Conservation (phyloP, 1,140 invertebrate species). For the Caenorhabditis brenneri region DNA sequence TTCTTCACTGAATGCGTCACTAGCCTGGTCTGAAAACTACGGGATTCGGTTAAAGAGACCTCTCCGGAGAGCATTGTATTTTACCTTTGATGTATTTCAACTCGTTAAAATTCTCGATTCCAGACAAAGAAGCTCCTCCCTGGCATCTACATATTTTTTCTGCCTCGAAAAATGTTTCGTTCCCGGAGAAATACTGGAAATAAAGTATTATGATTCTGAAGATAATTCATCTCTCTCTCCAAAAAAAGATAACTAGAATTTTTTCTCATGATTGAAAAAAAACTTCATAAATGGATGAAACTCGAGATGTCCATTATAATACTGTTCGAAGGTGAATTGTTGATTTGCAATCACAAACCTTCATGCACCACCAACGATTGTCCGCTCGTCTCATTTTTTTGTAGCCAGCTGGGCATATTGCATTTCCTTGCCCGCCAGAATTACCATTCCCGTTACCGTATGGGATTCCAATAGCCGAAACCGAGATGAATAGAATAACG, state of each 20-base stretch:
- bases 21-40: neutral
- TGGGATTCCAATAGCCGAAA: neutral
- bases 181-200: slow-evolving; percentile 6
- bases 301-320: no score
- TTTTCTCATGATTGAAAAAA: no score
- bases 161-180: neutral
- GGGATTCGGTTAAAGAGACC: no score
- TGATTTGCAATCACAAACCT: neutral
- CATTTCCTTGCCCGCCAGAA: neutral
- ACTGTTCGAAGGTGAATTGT: no score
- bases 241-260: no score
- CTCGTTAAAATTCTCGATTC: slow-evolving; percentile 14
- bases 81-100: neutral
- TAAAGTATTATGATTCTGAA: no score
- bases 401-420: neutral
- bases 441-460: neutral
- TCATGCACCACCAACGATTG: neutral
- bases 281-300: no score
- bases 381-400: neutral
- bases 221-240: no score
- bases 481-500: neutral
- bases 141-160: slow-evolving; percentile 25
- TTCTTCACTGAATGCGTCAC: neutral
- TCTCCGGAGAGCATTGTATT: no score
- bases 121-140: neutral